phyloP scores from a whole-genome alignment of 2,113 vertebrate genomes.

The Shinisaurus crocodilurus region DNA sequence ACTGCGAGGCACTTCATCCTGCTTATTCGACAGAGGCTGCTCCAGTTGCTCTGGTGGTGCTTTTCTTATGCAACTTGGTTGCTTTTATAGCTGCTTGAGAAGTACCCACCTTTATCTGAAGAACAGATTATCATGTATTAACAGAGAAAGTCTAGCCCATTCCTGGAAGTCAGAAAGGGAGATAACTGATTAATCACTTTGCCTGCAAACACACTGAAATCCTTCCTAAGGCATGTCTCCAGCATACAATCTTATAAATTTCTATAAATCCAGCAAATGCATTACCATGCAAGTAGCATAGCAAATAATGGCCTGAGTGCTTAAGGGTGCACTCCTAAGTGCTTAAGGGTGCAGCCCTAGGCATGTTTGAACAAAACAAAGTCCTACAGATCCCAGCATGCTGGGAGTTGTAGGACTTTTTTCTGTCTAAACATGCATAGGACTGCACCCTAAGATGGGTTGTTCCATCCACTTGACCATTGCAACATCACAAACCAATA shows the following conservation, averaged over 20 bases:
- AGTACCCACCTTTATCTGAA: background rate
- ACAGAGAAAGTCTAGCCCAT: slow-evolving; percentile 1
- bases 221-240: background rate
- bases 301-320: background rate
- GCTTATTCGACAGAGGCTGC: background rate
- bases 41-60: background rate
- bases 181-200: background rate
- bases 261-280: too few relatives aligned
- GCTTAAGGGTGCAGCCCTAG: too few relatives aligned
- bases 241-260: background rate
- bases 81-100: slow-evolving; percentile 56
- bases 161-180: background rate
- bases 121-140: slow-evolving; percentile 7
- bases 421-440: too few relatives aligned
- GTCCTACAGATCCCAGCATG: too few relatives aligned
- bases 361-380: background rate
- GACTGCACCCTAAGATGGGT: too few relatives aligned
- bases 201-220: background rate
- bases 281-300: background rate
- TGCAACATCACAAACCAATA: background rate
- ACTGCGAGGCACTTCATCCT: slow-evolving; percentile 73
- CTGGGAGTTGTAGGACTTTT: too few relatives aligned
- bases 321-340: background rate
- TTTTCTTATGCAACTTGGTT: accelerated
- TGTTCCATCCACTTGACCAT: background rate